A percentile compares a stretch with the other conserved stretches of the same genome.
phyloP scores from a whole-genome alignment of 2,797 vertebrate species.

The Lemur catta region DNA sequence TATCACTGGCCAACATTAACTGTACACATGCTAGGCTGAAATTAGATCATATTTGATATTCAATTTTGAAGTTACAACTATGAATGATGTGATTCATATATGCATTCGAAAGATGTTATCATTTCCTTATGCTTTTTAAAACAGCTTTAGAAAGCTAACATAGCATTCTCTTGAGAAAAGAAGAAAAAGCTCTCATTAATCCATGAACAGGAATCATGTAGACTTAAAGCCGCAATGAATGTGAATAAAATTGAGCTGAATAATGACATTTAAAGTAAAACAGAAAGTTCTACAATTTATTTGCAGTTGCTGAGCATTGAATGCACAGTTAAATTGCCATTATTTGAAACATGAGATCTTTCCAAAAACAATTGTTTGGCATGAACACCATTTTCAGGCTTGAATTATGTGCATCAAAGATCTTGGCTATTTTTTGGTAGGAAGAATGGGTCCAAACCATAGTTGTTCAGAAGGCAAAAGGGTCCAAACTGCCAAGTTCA shows the following conservation, averaged over 20 bases:
- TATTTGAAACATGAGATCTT: constrained; percentile 65
- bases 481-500: constrained; percentile 38
- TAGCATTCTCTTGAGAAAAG: constrained; percentile 32
- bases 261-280: constrained; percentile 70
- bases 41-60: not conserved
- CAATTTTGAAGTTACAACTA: constrained; percentile 37
- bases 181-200: constrained; percentile 59
- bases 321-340: constrained; percentile 64
- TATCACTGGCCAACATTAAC: constrained; percentile 7
- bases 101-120: constrained; percentile 52
- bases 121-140: constrained; percentile 49
- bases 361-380: constrained; percentile 60
- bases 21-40: not conserved
- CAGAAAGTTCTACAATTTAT: constrained; percentile 66
- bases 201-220: constrained; percentile 46
- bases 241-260: constrained; percentile 63
- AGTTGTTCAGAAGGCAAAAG: constrained; percentile 45
- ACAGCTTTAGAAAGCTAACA: constrained; percentile 47
- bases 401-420: constrained; percentile 53
- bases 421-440: constrained; percentile 24
- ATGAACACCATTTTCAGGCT: constrained; percentile 54
- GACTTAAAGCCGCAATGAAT: constrained; percentile 55
- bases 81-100: constrained; percentile 36
- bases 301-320: constrained; percentile 53
- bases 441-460: constrained; percentile 51